phyloP scores from a whole-genome alignment of 1,140 invertebrate species.

The Lepidurus apus region DNA sequence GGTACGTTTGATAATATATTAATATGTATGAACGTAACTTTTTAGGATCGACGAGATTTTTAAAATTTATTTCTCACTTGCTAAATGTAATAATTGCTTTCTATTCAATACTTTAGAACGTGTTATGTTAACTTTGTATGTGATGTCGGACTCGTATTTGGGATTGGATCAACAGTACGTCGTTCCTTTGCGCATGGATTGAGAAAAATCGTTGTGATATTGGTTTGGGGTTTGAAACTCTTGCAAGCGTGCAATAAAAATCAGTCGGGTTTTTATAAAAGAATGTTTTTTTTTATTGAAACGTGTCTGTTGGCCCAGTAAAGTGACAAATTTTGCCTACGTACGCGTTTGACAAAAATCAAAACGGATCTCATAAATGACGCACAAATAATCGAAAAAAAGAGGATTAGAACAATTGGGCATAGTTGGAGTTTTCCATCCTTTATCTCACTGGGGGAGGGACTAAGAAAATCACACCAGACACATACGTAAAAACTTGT shows the following conservation, averaged over 20 bases:
- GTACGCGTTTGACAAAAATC: background rate
- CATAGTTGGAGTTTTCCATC: background rate
- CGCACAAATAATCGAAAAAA: background rate
- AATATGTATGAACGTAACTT: background rate
- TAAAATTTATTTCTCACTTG: slow-evolving; percentile 23
- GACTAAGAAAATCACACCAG: slow-evolving; percentile 1
- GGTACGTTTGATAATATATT: slow-evolving; percentile 45
- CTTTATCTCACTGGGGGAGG: background rate
- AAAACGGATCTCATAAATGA: background rate
- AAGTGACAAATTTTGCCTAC: slow-evolving; percentile 7
- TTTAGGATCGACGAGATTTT: slow-evolving; percentile 36
- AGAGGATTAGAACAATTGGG: background rate
- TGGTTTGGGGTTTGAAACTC: background rate
- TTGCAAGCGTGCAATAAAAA: background rate
- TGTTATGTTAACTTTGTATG: slow-evolving; percentile 70
- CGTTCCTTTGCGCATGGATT: slow-evolving; percentile 45
- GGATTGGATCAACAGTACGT: slow-evolving; percentile 92
- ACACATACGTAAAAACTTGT: slow-evolving; percentile 9
- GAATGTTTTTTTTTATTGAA: background rate
- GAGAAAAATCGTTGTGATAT: slow-evolving; percentile 35
- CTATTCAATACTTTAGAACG: slow-evolving; percentile 54
- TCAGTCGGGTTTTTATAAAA: background rate
- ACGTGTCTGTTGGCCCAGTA: slow-evolving; percentile 20
- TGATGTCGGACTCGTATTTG: slow-evolving; percentile 91
- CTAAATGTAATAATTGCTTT: background rate